Conservation (phyloP, 1,140 invertebrate species). For the Helicoverpa armigera region DNA sequence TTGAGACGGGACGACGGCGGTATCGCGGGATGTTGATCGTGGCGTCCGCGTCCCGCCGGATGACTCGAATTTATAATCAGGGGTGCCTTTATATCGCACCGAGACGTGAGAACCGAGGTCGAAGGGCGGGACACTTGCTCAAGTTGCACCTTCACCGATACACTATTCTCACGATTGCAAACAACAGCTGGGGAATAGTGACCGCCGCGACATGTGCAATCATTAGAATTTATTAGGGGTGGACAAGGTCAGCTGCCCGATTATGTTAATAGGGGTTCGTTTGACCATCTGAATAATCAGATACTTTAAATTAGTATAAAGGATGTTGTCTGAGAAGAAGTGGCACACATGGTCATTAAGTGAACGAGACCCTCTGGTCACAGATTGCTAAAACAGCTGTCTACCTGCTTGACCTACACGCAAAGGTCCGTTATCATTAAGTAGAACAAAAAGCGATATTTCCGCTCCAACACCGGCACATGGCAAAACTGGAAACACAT, state of each 20-base stretch:
- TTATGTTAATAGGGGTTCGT: conserved; percentile 72
- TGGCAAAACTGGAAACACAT: conserved; percentile 72
- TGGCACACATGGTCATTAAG: conserved; percentile 62
- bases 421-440: conserved; percentile 69
- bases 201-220: conserved; percentile 72
- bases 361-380: conserved; percentile 60
- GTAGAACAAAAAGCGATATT: conserved; percentile 70
- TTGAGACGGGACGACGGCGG: conserved; percentile 67
- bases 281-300: conserved; percentile 68
- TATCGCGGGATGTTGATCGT: conserved; percentile 65
- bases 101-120: conserved; percentile 80
- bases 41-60: conserved; percentile 65
- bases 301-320: conserved; percentile 49
- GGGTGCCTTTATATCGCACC: conserved; percentile 72
- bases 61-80: conserved; percentile 82
- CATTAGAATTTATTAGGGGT: conserved; percentile 83
- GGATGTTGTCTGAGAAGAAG: conserved; percentile 69
- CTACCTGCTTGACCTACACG: conserved; percentile 69
- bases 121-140: conserved; percentile 82
- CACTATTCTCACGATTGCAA: conserved; percentile 79
- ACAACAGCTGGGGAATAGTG: conserved; percentile 67
- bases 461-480: conserved; percentile 71
- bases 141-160: conserved; percentile 76
- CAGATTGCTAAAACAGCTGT: conserved; percentile 63
- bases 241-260: conserved; percentile 78